phyloP scores from a whole-genome alignment of 2,797 vertebrate species.

The Rousettus madagascariensis region DNA sequence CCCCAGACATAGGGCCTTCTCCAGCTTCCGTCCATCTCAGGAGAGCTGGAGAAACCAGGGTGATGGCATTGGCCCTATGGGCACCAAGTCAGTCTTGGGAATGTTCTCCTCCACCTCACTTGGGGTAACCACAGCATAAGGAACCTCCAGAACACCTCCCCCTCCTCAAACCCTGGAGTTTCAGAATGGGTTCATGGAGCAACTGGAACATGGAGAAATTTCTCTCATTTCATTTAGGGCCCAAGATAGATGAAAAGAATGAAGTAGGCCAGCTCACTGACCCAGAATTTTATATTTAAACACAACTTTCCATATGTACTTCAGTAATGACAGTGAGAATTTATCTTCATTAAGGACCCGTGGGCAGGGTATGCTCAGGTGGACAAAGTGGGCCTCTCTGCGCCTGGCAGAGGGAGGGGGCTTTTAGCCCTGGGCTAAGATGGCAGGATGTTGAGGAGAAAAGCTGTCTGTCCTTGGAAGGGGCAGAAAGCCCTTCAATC shows the following conservation, averaged over 20 bases:
- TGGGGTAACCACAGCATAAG: background rate
- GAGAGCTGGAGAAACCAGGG: background rate
- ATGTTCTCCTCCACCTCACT: background rate
- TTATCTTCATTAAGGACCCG: background rate
- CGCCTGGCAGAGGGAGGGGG: background rate
- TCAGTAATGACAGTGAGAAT: background rate
- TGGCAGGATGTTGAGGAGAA: background rate
- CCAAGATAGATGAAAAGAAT: background rate
- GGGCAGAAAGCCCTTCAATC: background rate
- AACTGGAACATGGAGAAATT: background rate
- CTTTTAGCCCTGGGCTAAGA: background rate
- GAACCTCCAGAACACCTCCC: background rate
- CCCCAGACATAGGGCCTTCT: background rate
- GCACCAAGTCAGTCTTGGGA: background rate
- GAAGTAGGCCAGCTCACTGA: slow-evolving; percentile 30
- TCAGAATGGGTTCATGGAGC: background rate
- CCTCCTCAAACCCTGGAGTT: background rate
- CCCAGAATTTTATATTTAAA: slow-evolving; percentile 49
- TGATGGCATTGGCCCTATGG: background rate
- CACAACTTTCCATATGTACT: background rate
- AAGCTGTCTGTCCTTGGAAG: background rate
- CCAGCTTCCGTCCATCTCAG: background rate
- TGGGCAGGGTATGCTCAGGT: background rate
- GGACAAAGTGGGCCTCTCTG: background rate
- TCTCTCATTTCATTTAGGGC: background rate